phyloP scores from a whole-genome alignment of 2,113 vertebrate genomes.

The Dromiciops gliroides region DNA sequence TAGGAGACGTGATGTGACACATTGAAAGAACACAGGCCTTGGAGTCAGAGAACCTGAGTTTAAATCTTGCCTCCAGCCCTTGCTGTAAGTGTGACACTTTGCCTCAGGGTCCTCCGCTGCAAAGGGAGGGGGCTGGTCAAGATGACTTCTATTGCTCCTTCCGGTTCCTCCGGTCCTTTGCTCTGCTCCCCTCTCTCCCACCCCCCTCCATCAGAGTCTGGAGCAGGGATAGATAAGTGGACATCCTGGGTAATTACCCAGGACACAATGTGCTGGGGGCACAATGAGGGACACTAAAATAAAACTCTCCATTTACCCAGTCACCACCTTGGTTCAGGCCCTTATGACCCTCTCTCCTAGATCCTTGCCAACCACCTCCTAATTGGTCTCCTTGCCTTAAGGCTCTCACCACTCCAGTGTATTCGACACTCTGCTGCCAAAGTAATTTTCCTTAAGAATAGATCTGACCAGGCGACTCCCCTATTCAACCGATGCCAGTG shows the following conservation, averaged over 20 bases:
- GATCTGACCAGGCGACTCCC: not conserved
- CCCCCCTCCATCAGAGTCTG: not conserved
- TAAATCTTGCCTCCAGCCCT: not conserved
- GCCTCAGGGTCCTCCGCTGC: not conserved
- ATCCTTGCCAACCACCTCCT: not conserved
- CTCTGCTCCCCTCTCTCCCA: not conserved
- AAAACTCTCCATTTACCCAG: not conserved
- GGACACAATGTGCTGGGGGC: not conserved
- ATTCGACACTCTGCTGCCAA: not conserved
- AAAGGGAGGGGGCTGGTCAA: not conserved
- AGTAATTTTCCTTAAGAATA: not conserved
- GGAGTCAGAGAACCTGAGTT: not conserved
- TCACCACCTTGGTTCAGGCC: not conserved
- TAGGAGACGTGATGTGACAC: not conserved
- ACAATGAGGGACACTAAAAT: not conserved
- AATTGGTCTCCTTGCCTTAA: not conserved
- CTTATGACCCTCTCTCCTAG: not conserved
- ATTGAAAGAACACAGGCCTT: not conserved
- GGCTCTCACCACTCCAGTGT: not conserved
- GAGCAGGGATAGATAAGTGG: not conserved
- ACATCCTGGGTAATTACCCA: not conserved
- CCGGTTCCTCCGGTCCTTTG: not conserved
- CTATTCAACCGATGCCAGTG: not conserved
- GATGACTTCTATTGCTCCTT: not conserved
- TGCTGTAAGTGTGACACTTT: not conserved